Evolutionary conservation across 1,140 invertebrate species (phyloP), one percentile per base, ranked within the genome.

Genomic region (Eumaeus atala): DNA sequence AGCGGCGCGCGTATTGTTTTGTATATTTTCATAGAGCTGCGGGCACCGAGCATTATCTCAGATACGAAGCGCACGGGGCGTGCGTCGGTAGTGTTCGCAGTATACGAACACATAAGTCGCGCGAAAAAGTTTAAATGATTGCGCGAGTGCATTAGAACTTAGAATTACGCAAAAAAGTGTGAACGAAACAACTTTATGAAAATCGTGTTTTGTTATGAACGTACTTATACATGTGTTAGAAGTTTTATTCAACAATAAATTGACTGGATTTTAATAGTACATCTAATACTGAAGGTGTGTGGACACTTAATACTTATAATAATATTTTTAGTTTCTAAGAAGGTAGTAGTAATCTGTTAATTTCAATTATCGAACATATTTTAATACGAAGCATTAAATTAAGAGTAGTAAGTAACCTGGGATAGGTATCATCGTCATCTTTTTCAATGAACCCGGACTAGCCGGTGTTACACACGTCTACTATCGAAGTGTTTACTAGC

Each of bases 131-230:
- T 17, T 44, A 6, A 14, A 17, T 44, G 16, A 7, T 44, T 44
- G 40, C 40, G 40, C 16, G 16, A 44, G 40, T 44, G 40, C 14
- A 14, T 17, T 44, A 44, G 16, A 44, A 44, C 40, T 44, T 44
- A 9, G 21, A 28, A 28, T 28, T 28, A 2, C 21, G 17, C 40
- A 44, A 44, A 44, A 44, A 44, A 44, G 40, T 44, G 40, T 18
- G 40, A 44, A 17, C 35, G 2, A 42, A 42, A 16, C 40, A 44
- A 44, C 14, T 28, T 28, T 28, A 28, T 3, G 21, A 40, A 40
- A 40, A 40, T 44, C 21, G 21, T 28, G 2, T 2, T 28, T 28
- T 18, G 16, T 44, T 44, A 44, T 44, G 40, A 44, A 44, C 40
- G 16, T 44, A 40, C 21, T 28, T 2, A 28, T 6, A 44, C 40